Evolutionary conservation across 2,888 invertebrate genomes (phyloP).

Genomic region (Adineta ricciae): DNA sequence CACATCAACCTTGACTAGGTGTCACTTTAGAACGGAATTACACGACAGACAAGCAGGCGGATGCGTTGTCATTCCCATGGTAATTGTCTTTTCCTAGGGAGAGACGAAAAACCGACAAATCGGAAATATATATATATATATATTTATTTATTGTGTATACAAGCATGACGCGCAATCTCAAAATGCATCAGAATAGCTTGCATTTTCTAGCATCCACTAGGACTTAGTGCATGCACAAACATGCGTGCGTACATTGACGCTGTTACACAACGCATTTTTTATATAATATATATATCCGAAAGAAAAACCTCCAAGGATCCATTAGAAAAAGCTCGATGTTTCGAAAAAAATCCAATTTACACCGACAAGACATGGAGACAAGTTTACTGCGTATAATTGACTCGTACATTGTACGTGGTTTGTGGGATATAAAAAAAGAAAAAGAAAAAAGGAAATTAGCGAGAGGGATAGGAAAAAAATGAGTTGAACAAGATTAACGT

Average conservation of each 20-base stretch:
- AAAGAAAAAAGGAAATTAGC: background rate
- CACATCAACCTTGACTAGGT: background rate
- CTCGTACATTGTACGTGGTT: background rate
- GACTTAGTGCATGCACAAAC: background rate
- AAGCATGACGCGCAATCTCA: background rate
- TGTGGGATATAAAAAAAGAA: background rate
- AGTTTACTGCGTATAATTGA: background rate
- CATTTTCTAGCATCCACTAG: background rate
- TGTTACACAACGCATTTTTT: background rate
- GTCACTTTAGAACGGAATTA: background rate
- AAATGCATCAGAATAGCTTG: background rate
- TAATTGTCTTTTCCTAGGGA: background rate
- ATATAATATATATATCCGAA: background rate
- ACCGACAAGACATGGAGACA: background rate
- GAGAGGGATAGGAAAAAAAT: background rate
- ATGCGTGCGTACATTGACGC: background rate
- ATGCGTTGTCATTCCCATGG: background rate
- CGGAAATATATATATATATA: background rate
- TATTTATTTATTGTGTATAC: background rate
- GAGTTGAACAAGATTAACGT: background rate
- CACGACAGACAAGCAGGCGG: background rate
- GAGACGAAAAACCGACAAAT: background rate
- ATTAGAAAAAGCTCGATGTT: background rate
- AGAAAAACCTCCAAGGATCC: background rate
- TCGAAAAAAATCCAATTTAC: constrained; percentile 4